Evolutionary conservation across 2,797 vertebrate species (phyloP).

Genomic region (Notoglanidium macrostoma): DNA sequence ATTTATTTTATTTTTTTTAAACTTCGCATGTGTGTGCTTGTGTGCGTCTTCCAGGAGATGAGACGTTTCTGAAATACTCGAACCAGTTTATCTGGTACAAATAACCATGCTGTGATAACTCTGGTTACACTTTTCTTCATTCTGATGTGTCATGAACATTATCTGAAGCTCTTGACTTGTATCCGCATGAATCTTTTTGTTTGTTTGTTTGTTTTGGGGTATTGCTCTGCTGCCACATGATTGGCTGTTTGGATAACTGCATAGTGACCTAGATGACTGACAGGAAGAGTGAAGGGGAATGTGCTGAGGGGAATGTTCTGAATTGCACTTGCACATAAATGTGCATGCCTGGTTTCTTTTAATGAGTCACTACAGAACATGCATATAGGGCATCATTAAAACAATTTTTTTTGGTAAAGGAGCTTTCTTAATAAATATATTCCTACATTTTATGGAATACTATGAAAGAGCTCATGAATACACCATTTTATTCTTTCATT

Average conservation of each 20-base stretch:
- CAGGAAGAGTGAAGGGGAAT: not conserved
- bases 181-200: not conserved
- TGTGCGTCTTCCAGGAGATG: no score
- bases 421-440: not conserved
- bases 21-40: no score
- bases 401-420: no score
- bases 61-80: no score
- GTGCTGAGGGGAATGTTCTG: not conserved
- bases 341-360: not conserved
- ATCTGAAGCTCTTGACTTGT: no score
- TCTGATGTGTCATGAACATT: not conserved
- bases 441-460: no score
- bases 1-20: no score
- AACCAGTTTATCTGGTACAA: no score
- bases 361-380: not conserved
- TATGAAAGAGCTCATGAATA: no score
- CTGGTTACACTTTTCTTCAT: not conserved
- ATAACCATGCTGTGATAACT: not conserved
- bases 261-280: not conserved
- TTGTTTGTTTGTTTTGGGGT: no score
- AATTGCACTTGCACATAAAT: not conserved
- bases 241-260: not conserved
- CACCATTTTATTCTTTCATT: no score
- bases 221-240: not conserved
- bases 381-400: not conserved